These are phyloP conservation scores for Drosophila pallidifrons DNA, from an alignment of 1,140 invertebrate genomes.

Conservation along the genomic window DNA sequence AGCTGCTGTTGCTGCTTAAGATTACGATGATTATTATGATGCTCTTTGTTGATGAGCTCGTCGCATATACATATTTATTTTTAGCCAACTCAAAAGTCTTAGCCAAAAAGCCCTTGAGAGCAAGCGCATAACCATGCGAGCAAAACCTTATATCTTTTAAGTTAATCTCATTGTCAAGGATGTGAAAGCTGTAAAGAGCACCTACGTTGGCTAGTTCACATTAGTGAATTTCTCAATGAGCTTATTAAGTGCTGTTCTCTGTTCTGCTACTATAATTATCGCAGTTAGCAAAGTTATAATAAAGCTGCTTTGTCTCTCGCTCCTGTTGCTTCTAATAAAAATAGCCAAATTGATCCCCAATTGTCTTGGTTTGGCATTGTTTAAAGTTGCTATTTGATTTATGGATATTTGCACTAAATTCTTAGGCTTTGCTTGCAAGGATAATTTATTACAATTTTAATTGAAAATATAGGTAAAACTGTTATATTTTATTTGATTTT, in stretches of 20 bases:
- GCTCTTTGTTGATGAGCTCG: constrained; percentile 29
- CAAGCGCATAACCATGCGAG: not conserved
- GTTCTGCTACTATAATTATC: not conserved
- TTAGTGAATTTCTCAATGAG: not conserved
- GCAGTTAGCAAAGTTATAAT: not conserved
- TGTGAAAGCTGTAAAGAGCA: not conserved
- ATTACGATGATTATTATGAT: constrained; percentile 39
- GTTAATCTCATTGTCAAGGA: not conserved
- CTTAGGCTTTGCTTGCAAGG: too few relatives aligned
- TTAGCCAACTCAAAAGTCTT: constrained; percentile 10
- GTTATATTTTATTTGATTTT: too few relatives aligned
- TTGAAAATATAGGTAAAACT: too few relatives aligned
- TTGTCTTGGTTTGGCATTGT: too few relatives aligned
- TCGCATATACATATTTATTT: constrained; percentile 22
- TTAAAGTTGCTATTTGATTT: too few relatives aligned
- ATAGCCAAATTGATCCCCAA: not conserved
- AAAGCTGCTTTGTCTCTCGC: not conserved
- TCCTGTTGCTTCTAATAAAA: not conserved
- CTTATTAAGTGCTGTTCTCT: not conserved
- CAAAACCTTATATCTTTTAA: not conserved
- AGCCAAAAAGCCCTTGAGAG: constrained; percentile 4
- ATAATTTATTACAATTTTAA: too few relatives aligned
- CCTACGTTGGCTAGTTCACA: not conserved
- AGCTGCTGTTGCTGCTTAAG: constrained; percentile 8
- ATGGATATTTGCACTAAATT: too few relatives aligned